Evolutionary conservation across 2,797 vertebrate species (phyloP), one percentile per base, ranked within the genome.

Genomic region (Syndactyla subalaris): DNA sequence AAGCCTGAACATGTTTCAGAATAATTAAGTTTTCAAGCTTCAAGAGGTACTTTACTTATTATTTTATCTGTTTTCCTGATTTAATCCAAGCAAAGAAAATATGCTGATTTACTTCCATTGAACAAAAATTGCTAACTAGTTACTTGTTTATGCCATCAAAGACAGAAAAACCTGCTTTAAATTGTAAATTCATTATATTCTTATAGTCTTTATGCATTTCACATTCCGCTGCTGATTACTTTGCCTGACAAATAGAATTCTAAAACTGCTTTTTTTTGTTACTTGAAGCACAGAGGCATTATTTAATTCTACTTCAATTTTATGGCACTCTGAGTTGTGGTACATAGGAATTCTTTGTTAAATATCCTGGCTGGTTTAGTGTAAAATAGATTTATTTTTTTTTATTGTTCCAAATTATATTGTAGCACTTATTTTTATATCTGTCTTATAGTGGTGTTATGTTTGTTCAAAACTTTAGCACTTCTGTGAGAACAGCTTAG

Each of bases 251-350:
- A 92, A 77, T 85, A 52, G 12, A 12, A 32, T 80, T 94, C 58
- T 61, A 81, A 85, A 63, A 39, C 51, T 86, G 22, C 12, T 36
- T 87, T 48, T 48, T 46, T 72, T 76, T 74, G 34, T 88, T 88
- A 46, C n/a, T 74, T 63, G 71, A 93, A 92, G 14, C 27, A 54
- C 32, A 1, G 1, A 79, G 55, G 55, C 14, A 9, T 85, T 59
- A 39, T 73, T 94, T 96, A 90, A 89, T 89, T 94, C 91, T 57
- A 11, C 21, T 91, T 93, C 29, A 57, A 48, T 91, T 95, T 81
- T 95, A 77, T 82, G 39, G 39, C 38, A 30, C 8, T 75, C 65
- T 85, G 58, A 83, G 61, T 73, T 82, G 55, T 79, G 34, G 36
- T 91, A 74, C 34, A 15, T 32, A 71, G 26, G 43, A 61, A 55